Conservation (phyloP, 2,888 invertebrate species). For the Coremacera marginata region DNA sequence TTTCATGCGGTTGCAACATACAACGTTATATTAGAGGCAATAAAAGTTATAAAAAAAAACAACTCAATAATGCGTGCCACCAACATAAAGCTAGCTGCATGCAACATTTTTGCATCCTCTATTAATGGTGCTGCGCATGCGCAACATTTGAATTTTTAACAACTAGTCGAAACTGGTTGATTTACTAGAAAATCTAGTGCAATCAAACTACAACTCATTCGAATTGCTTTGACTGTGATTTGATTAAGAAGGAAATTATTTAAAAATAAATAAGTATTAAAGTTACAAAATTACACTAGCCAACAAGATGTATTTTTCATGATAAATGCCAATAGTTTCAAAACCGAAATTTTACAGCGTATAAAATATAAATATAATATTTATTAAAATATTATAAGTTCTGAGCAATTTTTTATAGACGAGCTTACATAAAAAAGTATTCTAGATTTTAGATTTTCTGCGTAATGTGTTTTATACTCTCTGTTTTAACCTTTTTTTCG, state of each 20-base stretch:
- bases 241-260: neutral
- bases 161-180: neutral
- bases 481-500: neutral
- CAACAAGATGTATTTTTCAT: neutral
- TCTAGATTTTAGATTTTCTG: neutral
- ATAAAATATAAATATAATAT: too few species aligned
- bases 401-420: too few species aligned
- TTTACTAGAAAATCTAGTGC: neutral
- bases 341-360: too few species aligned
- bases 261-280: neutral
- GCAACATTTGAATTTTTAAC: neutral
- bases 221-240: neutral
- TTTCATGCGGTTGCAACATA: constrained; percentile 34
- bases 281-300: neutral
- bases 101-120: constrained; percentile 11
- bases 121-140: neutral
- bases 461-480: neutral
- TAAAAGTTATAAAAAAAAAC: neutral
- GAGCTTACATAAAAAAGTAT: neutral
- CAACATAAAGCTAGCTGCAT: constrained; percentile 5
- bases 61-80: constrained; percentile 11
- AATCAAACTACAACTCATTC: neutral
- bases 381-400: too few species aligned
- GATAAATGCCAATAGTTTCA: too few species aligned
- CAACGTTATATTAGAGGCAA: constrained; percentile 11